Evolutionary conservation across 2,113 vertebrate species (phyloP).

Genomic region (Xenopus tropicalis): UCB_Xtro_10.0 CM004444.2:21228001-21228500

Average conservation of each 20-base stretch:
- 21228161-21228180: constrained; percentile 14
- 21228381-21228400: too few relatives aligned
- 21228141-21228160: neutral
- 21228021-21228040: constrained; percentile 42
- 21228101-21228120: constrained; percentile 15
- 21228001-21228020: constrained; percentile 44
- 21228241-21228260: neutral
- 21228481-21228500: too few relatives aligned
- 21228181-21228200: neutral
- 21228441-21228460: too few relatives aligned
- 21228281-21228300: neutral
- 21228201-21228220: neutral
- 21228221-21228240: neutral
- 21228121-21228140: constrained; percentile 7
- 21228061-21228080: constrained; percentile 18
- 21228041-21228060: constrained; percentile 45
- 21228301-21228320: neutral
- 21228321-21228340: too few relatives aligned
- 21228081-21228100: constrained; percentile 27
- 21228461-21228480: too few relatives aligned
- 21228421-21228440: too few relatives aligned
- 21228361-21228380: too few relatives aligned
- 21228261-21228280: neutral
- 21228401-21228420: too few relatives aligned
- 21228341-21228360: too few relatives aligned